Evolutionary conservation across 2,888 invertebrate species (phyloP), one percentile per base, ranked within the genome.

Genomic region (Trachelus troglodyta): DNA sequence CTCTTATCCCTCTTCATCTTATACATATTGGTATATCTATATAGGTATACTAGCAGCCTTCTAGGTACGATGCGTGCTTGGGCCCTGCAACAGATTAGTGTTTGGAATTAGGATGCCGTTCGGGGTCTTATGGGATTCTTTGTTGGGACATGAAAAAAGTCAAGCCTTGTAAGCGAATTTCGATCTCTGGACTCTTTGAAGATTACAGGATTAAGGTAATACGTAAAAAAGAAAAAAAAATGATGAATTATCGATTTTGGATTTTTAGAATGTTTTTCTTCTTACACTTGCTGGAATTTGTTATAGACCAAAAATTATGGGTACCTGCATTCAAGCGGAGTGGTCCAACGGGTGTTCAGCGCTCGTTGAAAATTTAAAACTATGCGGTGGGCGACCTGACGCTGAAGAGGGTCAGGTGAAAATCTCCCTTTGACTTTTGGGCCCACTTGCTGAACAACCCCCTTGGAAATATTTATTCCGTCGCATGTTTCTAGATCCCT

Each of bases 361-460:
- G 71, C 11, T 71, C 31, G 31, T 71, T 71, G 33, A 31, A 71
- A 71, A 71, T 71, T 31, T 71, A 23, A 33, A 71, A 71, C 71
- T 71, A 71, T 71, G 71, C 71, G 34, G 31, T 2, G 23, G 34
- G 23, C 31, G 71, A 71, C 31, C 71, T 71, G 71, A 71, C 71
- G 69, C 74, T 83, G 81, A 82, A 82, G 81, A 83, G 83, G 84
- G 81, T 87, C 85, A 83, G 84, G 85, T 86, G 82, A 84, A 87
- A 87, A 56, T 81, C 82, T 85, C 79, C 76, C 76, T 34, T 76
- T 69, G 31, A 71, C 69, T 73, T 30, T 75, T 76, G 79, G 75
- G 79, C 69, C 76, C 77, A 80, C 79, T 83, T 79, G 56, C 37
- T n/a, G 74, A 76, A 74, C 76, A 79, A 12, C n/a, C 31, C 31